phyloP scores from a whole-genome alignment of 2,113 vertebrate genomes.

The Mesitornis unicolor region DNA sequence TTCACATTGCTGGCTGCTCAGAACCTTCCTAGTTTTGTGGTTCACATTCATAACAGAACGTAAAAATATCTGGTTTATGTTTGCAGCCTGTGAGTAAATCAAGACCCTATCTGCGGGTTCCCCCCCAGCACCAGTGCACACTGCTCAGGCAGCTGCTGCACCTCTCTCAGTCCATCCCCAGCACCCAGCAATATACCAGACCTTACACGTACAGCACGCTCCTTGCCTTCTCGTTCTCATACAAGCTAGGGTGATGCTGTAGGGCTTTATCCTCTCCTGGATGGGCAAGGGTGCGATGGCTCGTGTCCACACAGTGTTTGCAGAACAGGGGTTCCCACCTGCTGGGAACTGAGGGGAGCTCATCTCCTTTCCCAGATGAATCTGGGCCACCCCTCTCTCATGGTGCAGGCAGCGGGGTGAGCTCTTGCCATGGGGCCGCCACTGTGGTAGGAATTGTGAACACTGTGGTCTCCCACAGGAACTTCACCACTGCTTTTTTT shows the following conservation, averaged over 20 bases:
- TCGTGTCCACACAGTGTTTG: rapidly evolving
- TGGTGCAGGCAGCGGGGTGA: background rate
- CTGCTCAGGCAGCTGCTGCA: background rate
- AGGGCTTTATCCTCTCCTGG: background rate
- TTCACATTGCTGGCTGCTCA: background rate
- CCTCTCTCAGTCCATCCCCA: background rate
- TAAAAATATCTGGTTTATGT: conserved; percentile 15
- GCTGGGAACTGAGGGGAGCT: rapidly evolving
- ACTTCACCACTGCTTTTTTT: background rate
- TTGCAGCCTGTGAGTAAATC: background rate
- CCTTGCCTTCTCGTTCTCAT: rapidly evolving
- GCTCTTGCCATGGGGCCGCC: rapidly evolving
- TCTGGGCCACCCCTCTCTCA: background rate
- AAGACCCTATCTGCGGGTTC: background rate
- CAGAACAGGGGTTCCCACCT: background rate
- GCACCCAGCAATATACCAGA: background rate
- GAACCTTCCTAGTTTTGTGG: background rate
- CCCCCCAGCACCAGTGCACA: background rate
- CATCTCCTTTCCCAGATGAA: background rate
- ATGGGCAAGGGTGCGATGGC: background rate
- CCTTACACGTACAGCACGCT: rapidly evolving
- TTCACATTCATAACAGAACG: conserved; percentile 5
- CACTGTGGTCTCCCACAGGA: background rate
- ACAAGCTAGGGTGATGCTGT: background rate
- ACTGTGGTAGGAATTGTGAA: background rate